Evolutionary conservation across 2,888 invertebrate species (phyloP), one percentile per base, ranked within the genome.

Genomic region (Poecilus cupreus): DNA sequence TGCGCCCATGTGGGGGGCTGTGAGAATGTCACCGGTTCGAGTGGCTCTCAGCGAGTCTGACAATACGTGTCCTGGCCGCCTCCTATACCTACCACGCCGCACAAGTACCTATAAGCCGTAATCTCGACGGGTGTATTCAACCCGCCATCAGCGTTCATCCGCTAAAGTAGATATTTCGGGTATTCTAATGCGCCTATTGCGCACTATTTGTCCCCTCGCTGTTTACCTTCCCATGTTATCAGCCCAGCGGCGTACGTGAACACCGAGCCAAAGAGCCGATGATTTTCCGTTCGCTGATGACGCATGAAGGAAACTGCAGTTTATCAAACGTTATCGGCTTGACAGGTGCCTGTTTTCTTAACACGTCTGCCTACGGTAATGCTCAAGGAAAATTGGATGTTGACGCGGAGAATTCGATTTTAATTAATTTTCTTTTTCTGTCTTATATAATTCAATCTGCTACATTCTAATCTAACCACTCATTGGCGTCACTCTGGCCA

Each of bases 251-350:
- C 51, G 51, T 51, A 32, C 64, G 37, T 32, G 13, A 37, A 16
- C 64, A 68, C 26, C 8, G 64, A 10, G 13, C 18, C n/a, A 60
- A 11, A 4, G 11, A 37, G 22, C 20, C 32, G 39, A 70, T 72
- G 72, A 72, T 72, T 72, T 72, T 72, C 72, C 46, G 43, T 46
- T 72, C 70, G 18, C n/a, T 70, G 68, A 70, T 70, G 68, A 70
- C 39, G 39, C 20, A 16, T 32, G 39, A 10, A 37, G 39, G 26
- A 70, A 60, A 60, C 54, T 54, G 39, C 43, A 70, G 16, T 70
- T 39, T 70, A 70, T 70, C 70, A 70, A 39, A 32, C 20, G 70
- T n/a, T 70, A 70, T 70, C 70, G 54, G 2, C 18, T 6, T 54
- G 54, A 54, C 54, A 54, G 54, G 54, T 54, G 54, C 64, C 64